phyloP scores from a whole-genome alignment of 1,140 invertebrate species.

The silkworm (Bombyx mori) region ASM3026992v2 NC_085128.1:12190501-12191000 shows the following conservation, averaged over 20 bases:
- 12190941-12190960: not conserved
- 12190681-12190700: slow-evolving; percentile 38
- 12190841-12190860: slow-evolving; percentile 44
- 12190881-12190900: slow-evolving; percentile 37
- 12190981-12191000: too few relatives aligned
- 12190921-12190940: slow-evolving; percentile 2
- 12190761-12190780: slow-evolving; percentile 56
- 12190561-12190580: too few relatives aligned
- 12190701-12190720: slow-evolving; percentile 61
- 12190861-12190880: slow-evolving; percentile 41
- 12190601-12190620: too few relatives aligned
- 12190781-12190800: slow-evolving; percentile 65
- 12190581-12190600: too few relatives aligned
- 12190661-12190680: not conserved
- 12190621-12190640: too few relatives aligned
- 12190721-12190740: slow-evolving; percentile 47
- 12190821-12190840: slow-evolving; percentile 61
- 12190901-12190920: slow-evolving; percentile 15
- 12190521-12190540: too few relatives aligned
- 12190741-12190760: slow-evolving; percentile 45
- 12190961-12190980: too few relatives aligned
- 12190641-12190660: too few relatives aligned
- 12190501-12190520: too few relatives aligned
- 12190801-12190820: slow-evolving; percentile 64
- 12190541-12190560: too few relatives aligned